phyloP scores from a whole-genome alignment of 35 echinoderm and acorn worm genomes.

The Lytechinus pictus region DNA sequence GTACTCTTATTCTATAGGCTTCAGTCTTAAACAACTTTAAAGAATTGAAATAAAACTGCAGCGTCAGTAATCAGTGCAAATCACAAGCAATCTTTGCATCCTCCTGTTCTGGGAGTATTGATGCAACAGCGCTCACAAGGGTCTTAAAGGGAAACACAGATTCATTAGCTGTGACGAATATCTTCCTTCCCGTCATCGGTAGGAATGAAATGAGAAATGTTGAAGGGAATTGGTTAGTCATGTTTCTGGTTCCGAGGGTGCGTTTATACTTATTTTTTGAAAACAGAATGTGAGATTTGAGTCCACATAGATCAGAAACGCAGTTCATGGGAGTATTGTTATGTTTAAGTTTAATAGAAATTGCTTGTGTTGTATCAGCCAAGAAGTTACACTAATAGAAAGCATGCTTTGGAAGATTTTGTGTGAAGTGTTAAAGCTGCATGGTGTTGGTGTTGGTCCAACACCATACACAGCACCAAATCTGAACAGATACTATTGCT shows the following conservation, averaged over 20 bases:
- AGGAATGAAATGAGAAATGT: conserved; percentile 26
- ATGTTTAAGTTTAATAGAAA: too few species aligned
- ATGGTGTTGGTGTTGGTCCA: too few species aligned
- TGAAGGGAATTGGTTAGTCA: conserved; percentile 36
- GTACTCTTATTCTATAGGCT: background rate
- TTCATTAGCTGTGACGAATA: conserved; percentile 53
- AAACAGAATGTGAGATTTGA: too few species aligned
- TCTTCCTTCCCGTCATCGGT: conserved; percentile 18
- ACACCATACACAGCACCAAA: too few species aligned
- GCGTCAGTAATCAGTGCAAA: background rate
- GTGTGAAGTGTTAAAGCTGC: too few species aligned
- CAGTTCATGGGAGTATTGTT: too few species aligned
- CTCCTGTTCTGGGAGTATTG: background rate
- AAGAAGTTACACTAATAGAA: too few species aligned
- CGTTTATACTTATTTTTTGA: too few species aligned
- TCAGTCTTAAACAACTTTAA: background rate
- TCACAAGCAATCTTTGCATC: background rate
- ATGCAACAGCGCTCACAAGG: background rate
- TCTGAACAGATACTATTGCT: too few species aligned
- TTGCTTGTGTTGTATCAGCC: too few species aligned
- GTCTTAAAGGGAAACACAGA: conserved; percentile 27
- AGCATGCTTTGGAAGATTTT: too few species aligned
- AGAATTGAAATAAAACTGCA: background rate
- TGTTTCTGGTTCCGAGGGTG: background rate
- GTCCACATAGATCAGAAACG: too few species aligned